Conservation (phyloP, 2,888 invertebrate genomes). For the Lycia hirtaria region DNA sequence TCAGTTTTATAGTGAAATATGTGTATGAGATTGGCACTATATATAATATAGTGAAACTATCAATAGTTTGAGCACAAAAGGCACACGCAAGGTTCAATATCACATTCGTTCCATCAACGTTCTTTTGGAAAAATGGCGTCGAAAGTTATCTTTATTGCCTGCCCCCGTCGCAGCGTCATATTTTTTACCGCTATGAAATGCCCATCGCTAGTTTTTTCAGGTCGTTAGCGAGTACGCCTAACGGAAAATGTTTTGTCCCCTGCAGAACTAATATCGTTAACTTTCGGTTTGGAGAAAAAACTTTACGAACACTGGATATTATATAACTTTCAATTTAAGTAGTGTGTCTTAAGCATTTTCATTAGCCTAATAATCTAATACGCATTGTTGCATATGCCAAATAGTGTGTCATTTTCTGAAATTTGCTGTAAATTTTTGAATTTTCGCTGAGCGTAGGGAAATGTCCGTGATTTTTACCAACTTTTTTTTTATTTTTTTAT, state of each 20-base stretch:
- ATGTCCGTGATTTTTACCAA: too few relatives aligned
- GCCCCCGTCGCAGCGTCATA: conserved; percentile 54
- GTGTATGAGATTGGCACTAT: too few relatives aligned
- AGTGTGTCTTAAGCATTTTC: too few relatives aligned
- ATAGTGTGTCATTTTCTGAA: too few relatives aligned
- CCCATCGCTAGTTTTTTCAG: conserved; percentile 76
- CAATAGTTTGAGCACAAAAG: background rate
- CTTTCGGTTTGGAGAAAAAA: conserved; percentile 15
- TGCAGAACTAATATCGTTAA: conserved; percentile 39
- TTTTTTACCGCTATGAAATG: conserved; percentile 75
- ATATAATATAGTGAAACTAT: background rate
- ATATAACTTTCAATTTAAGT: too few relatives aligned
- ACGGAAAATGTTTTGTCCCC: conserved; percentile 51
- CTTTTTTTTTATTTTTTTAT: too few relatives aligned
- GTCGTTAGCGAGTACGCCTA: conserved; percentile 69
- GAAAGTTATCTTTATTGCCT: conserved; percentile 64
- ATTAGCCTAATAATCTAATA: too few relatives aligned
- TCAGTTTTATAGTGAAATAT: too few relatives aligned
- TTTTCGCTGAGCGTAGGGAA: too few relatives aligned
- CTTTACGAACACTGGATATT: conserved; percentile 3
- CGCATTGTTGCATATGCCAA: too few relatives aligned
- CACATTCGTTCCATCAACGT: conserved; percentile 2
- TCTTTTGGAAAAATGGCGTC: conserved; percentile 47
- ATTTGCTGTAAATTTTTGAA: too few relatives aligned
- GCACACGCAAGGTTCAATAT: conserved; percentile 7